These are phyloP conservation scores for Polyergus mexicanus DNA, from an alignment of 1,140 invertebrate genomes.

Conservation along the genomic window DNA sequence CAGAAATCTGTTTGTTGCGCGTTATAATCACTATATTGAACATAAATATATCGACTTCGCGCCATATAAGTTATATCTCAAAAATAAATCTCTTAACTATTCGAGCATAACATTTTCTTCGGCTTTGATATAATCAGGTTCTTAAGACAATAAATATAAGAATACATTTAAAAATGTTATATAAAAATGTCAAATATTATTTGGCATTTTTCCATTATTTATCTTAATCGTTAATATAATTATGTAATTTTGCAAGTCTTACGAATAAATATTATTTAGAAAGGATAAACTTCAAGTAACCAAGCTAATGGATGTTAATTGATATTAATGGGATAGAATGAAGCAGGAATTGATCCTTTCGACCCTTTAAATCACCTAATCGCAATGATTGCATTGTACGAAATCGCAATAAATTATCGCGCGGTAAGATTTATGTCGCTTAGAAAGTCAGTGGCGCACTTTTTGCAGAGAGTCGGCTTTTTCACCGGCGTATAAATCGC, in stretches of 20 bases:
- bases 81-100: slow-evolving; percentile 38
- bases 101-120: background rate
- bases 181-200: background rate
- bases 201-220: background rate
- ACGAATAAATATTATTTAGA: background rate
- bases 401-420: slow-evolving; percentile 34
- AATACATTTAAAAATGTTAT: background rate
- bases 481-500: slow-evolving; percentile 48
- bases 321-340: slow-evolving; percentile 30
- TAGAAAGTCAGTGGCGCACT: slow-evolving; percentile 41
- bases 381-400: slow-evolving; percentile 20
- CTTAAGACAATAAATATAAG: background rate
- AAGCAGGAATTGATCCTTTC: slow-evolving; percentile 21
- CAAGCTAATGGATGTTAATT: slow-evolving; percentile 29
- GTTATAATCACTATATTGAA: slow-evolving; percentile 19
- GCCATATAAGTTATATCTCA: slow-evolving; percentile 18
- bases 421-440: slow-evolving; percentile 44
- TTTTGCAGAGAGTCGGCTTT: slow-evolving; percentile 46
- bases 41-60: slow-evolving; percentile 52
- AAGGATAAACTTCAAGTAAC: slow-evolving; percentile 8
- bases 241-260: background rate
- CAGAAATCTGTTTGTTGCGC: slow-evolving; percentile 21
- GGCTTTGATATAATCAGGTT: background rate
- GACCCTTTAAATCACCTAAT: slow-evolving; percentile 37
- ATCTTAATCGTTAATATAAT: too few species aligned